These are phyloP conservation scores for Vicugna pacos DNA, from an alignment of 2,113 vertebrate species.

Conservation along the genomic window DNA sequence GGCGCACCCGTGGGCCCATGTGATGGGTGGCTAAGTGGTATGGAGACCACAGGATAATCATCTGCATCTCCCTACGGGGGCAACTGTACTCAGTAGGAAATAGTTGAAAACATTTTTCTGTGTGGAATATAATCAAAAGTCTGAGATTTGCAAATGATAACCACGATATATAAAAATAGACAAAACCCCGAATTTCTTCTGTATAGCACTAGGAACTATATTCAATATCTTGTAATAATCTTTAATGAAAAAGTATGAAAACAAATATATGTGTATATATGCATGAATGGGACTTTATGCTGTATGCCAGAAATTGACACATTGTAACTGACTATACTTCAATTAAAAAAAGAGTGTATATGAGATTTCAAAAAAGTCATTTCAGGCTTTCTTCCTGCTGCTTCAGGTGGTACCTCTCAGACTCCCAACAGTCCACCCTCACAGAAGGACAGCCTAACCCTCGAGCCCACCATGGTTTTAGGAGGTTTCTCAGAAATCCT, in stretches of 20 bases:
- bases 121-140: not conserved
- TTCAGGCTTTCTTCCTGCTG: not conserved
- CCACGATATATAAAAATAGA: too few relatives aligned
- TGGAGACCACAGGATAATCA: not conserved
- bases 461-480: not conserved
- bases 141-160: too few relatives aligned
- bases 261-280: too few relatives aligned
- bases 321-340: too few relatives aligned
- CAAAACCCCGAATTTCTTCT: too few relatives aligned
- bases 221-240: too few relatives aligned
- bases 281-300: too few relatives aligned
- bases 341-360: not conserved
- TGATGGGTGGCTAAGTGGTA: too few relatives aligned
- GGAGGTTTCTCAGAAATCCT: not conserved
- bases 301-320: too few relatives aligned
- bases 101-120: not conserved
- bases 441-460: not conserved
- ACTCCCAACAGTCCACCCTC: not conserved
- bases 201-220: too few relatives aligned
- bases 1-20: rapidly evolving
- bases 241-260: too few relatives aligned
- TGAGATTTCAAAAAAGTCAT: not conserved
- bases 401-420: not conserved
- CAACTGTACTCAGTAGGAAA: not conserved
- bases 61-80: not conserved